phyloP scores from a whole-genome alignment of 2,888 invertebrate species.

The Galerucella pusilla region DNA sequence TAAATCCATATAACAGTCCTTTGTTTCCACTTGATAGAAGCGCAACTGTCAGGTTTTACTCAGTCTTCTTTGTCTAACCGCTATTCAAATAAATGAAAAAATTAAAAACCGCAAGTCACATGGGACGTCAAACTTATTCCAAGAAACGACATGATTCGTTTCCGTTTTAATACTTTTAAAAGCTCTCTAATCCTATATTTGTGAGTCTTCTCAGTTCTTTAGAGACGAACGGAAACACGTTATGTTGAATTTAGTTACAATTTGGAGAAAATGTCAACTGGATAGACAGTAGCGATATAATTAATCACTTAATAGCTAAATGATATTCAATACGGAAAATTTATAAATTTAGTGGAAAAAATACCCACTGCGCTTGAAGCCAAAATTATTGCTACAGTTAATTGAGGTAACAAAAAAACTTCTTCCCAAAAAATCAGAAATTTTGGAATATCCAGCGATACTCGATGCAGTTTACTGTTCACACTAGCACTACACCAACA shows the following conservation, averaged over 20 bases:
- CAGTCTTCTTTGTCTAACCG: constrained; percentile 12
- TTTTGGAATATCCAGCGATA: too few relatives aligned
- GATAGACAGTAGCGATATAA: neutral
- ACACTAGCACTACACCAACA: too few relatives aligned
- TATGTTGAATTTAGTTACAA: neutral
- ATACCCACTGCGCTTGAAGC: too few relatives aligned
- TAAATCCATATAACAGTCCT: neutral
- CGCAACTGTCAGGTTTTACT: constrained; percentile 17
- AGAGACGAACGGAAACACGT: constrained; percentile 6
- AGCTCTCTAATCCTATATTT: constrained; percentile 30
- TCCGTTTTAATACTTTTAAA: constrained; percentile 46
- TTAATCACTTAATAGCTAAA: neutral
- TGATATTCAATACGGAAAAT: too few relatives aligned
- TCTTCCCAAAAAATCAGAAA: too few relatives aligned
- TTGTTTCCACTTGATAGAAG: constrained; percentile 21
- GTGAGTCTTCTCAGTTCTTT: neutral
- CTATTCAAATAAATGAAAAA: constrained; percentile 26
- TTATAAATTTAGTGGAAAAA: too few relatives aligned
- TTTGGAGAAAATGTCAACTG: neutral
- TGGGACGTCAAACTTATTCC: constrained; percentile 40
- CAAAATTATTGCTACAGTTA: too few relatives aligned
- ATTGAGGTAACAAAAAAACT: too few relatives aligned
- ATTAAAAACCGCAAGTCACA: constrained; percentile 38
- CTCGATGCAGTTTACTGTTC: too few relatives aligned
- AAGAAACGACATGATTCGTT: constrained; percentile 41